Evolutionary conservation across 1,140 invertebrate species (phyloP).

Genomic region (Cydia amplana): DNA sequence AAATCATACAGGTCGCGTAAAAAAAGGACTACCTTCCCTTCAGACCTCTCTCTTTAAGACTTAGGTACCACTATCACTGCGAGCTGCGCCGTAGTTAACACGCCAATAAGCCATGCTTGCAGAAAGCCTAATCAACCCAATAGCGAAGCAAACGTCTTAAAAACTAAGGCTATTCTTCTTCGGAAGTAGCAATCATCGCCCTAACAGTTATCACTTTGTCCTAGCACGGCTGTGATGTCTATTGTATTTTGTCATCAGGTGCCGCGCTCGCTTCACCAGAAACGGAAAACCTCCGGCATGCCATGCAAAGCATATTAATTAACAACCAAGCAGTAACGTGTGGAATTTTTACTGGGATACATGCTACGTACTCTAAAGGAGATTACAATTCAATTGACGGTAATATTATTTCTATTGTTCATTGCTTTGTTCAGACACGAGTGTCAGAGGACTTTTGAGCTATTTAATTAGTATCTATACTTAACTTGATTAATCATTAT

Average conservation of each 20-base stretch:
- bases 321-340: background rate
- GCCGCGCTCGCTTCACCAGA: slow-evolving; percentile 10
- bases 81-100: too few relatives aligned
- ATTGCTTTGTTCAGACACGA: background rate
- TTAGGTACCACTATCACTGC: too few relatives aligned
- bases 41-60: too few relatives aligned
- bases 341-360: slow-evolving; percentile 13
- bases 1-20: too few relatives aligned
- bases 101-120: too few relatives aligned
- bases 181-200: too few relatives aligned
- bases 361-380: slow-evolving; percentile 14
- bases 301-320: background rate
- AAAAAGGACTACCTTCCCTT: too few relatives aligned
- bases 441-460: background rate
- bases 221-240: too few relatives aligned
- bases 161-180: too few relatives aligned
- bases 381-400: slow-evolving; percentile 2
- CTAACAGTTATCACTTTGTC: too few relatives aligned
- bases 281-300: background rate
- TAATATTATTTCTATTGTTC: background rate
- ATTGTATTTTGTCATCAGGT: background rate
- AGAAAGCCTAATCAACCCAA: too few relatives aligned
- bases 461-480: background rate
- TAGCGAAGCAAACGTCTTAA: too few relatives aligned
- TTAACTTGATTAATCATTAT: background rate